phyloP scores from a whole-genome alignment of 2,888 invertebrate species.

The Rhopalosiphum nymphaeae region DNA sequence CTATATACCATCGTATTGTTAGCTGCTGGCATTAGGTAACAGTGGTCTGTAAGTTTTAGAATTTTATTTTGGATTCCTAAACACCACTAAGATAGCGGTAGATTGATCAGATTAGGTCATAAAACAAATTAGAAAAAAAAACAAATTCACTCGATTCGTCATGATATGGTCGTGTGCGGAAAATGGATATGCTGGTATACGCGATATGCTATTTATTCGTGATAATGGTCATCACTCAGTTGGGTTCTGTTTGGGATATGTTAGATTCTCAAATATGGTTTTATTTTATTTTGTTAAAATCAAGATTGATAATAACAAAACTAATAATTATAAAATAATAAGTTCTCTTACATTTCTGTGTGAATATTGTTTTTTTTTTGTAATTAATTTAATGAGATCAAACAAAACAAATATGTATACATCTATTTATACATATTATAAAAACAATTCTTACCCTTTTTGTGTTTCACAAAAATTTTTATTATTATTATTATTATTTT shows the following conservation, averaged over 20 bases:
- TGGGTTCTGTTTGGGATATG: slow-evolving; percentile 52
- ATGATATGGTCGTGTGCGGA: slow-evolving; percentile 57
- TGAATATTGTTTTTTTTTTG: slow-evolving; percentile 18
- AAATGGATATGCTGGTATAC: slow-evolving; percentile 46
- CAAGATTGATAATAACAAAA: slow-evolving; percentile 33
- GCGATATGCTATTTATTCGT: slow-evolving; percentile 27
- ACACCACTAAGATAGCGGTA: not conserved
- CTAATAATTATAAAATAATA: slow-evolving; percentile 5
- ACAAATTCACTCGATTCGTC: slow-evolving; percentile 3
- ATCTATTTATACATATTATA: slow-evolving; percentile 31
- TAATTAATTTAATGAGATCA: slow-evolving; percentile 61
- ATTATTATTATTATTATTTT: slow-evolving; percentile 37
- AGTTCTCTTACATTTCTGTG: not conserved
- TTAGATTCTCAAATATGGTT: slow-evolving; percentile 48
- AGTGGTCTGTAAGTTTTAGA: not conserved
- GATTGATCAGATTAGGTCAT: not conserved
- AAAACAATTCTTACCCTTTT: slow-evolving; percentile 61
- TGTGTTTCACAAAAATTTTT: slow-evolving; percentile 59
- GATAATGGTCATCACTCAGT: not conserved
- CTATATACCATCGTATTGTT: slow-evolving; percentile 7
- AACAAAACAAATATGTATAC: slow-evolving; percentile 55
- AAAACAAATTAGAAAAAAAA: slow-evolving; percentile 7
- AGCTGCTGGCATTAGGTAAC: not conserved
- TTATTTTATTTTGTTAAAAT: slow-evolving; percentile 21
- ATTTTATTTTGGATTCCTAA: not conserved